These are phyloP conservation scores for Melieria crassipennis DNA, from an alignment of 2,888 invertebrate genomes.

Conservation along the genomic window DNA sequence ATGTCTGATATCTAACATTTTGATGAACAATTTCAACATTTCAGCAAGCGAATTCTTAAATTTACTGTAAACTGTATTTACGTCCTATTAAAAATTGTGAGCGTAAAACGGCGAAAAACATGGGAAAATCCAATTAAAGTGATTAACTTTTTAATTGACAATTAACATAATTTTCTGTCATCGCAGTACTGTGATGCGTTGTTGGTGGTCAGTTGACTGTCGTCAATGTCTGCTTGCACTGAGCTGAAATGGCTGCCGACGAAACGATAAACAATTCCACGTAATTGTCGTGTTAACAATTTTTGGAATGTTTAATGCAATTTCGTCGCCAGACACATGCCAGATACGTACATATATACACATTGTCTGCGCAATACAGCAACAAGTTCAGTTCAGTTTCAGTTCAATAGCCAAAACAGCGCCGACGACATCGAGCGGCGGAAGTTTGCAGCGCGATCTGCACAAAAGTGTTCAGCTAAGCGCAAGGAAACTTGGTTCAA, in stretches of 20 bases:
- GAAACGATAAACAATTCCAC: constrained; percentile 18
- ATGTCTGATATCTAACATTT: no score
- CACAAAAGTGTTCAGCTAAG: no score
- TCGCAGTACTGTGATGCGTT: not conserved
- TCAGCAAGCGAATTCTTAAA: not conserved
- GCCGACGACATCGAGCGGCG: no score
- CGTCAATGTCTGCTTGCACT: not conserved
- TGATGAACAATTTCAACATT: no score
- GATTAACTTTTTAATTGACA: constrained; percentile 32
- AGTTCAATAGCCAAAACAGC: no score
- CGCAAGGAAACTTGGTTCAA: no score
- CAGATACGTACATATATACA: not conserved
- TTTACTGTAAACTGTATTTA: not conserved
- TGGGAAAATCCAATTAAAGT: constrained; percentile 28
- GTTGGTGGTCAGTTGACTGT: no score
- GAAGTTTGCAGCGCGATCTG: no score
- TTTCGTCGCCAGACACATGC: constrained; percentile 5
- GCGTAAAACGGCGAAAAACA: constrained; percentile 2
- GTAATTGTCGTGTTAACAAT: constrained; percentile 23
- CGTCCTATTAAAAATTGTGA: not conserved
- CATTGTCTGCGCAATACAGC: no score
- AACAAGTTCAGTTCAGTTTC: no score
- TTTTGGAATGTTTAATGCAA: constrained; percentile 21
- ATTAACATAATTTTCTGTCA: constrained; percentile 36
- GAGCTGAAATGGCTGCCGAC: not conserved